Base-by-base conservation (phyloP, 2,113 vertebrate species). In the Ellobius talpinus region DNA sequence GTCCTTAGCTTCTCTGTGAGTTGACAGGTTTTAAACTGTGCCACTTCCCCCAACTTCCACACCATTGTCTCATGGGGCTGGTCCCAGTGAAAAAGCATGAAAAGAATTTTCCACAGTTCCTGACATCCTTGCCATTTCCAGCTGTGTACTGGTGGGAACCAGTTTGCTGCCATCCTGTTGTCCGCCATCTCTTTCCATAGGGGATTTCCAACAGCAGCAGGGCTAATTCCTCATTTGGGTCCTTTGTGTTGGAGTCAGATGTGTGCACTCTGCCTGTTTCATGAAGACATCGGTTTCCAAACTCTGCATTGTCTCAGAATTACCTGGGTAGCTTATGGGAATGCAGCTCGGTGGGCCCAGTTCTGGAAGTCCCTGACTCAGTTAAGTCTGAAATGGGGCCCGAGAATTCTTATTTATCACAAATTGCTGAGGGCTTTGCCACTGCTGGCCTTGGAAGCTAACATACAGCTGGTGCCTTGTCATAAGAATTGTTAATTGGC, bases 11-110 rank as follows among this genome's bases (percentile, higher is more conserved):
- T 74, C 55, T 70, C 42, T n/a, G 31, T 65, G n/a, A 78, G 29
- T 84, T 88, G 87, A 94, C 89, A 97, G 76, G 63, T 91, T 95
- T 78, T 79, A 58, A 94, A 89, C 90, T 95, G 94, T 81, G 17
- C 23, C 70, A 63, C 93, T 52, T 79, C 72, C 95, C 87, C 91
- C 23, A 31, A 3, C 92, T 94, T 93, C 82, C 73, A 94, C 58
- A 85, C 89, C 29, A 5, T 97, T 39, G 39, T 94, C 97, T 97
- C 96, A 8, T 12, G 93, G 87, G 94, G 21, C 86, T 87, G 91
- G 94, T 96, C 50, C 45, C 74, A 91, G 74, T 92, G 84, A 89
- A 97, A 94, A 95, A 96, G 94, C 97, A 94, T 95, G 97, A 96
- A 90, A 90, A 95, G 77, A 73, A 96, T 97, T 98, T 98, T 96